Conservation (phyloP, 2,888 invertebrate genomes). For the Nebria salina region DNA sequence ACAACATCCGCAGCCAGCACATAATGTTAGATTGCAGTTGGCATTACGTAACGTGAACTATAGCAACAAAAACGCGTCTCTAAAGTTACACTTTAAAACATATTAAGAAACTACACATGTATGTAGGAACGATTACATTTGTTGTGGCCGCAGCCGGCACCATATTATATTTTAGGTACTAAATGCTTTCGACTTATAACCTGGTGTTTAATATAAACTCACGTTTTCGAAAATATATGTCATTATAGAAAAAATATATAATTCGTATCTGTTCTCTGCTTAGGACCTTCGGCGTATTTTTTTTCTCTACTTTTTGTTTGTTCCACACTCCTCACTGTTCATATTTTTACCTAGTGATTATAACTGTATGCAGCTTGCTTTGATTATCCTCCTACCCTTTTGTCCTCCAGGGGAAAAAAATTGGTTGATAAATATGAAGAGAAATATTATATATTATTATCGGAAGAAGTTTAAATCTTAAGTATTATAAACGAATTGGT, state of each 20-base stretch:
- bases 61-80: constrained; percentile 9
- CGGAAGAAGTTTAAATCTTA: neutral
- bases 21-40: neutral
- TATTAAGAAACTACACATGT: constrained; percentile 10
- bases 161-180: neutral
- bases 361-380: neutral
- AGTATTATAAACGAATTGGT: neutral
- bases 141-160: constrained; percentile 6
- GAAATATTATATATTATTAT: neutral
- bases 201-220: constrained; percentile 40
- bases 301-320: neutral
- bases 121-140: neutral
- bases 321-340: neutral
- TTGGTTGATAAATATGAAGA: neutral
- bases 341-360: neutral
- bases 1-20: constrained; percentile 3
- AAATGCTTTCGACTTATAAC: constrained; percentile 7
- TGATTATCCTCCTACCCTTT: constrained; percentile 1
- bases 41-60: neutral
- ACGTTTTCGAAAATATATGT: constrained; percentile 42
- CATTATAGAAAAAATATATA: constrained; percentile 38
- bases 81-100: constrained; percentile 20
- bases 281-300: neutral
- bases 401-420: neutral
- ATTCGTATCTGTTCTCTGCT: constrained; percentile 22